phyloP scores from a whole-genome alignment of 1,140 invertebrate genomes.

The Frieseomelitta varia region DNA sequence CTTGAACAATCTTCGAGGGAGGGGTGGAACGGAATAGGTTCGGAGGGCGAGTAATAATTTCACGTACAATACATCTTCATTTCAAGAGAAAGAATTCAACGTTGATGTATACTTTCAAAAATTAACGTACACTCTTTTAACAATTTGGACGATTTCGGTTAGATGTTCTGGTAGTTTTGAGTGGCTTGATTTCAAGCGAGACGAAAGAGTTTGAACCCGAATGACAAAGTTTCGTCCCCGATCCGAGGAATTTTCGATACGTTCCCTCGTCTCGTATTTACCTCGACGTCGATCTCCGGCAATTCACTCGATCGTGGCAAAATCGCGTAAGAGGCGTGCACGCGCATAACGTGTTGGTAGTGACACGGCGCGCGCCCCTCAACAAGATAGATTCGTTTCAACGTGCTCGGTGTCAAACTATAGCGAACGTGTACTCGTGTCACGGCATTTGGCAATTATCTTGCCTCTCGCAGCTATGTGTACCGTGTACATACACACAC shows the following conservation, averaged over 20 bases:
- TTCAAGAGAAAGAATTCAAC: neutral
- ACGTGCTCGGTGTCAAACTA: constrained; percentile 22
- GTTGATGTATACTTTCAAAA: too few species aligned
- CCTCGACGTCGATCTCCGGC: neutral
- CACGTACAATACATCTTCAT: neutral
- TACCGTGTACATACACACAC: too few species aligned
- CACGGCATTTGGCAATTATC: constrained; percentile 70
- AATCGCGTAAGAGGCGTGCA: constrained; percentile 16
- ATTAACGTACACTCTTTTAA: too few species aligned
- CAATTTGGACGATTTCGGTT: neutral
- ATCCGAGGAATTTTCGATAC: neutral
- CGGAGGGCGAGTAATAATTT: neutral
- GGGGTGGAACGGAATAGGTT: neutral
- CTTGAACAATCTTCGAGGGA: neutral
- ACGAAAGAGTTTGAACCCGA: neutral
- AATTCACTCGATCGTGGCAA: constrained; percentile 27
- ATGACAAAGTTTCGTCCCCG: neutral
- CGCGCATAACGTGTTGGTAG: neutral
- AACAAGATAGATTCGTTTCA: constrained; percentile 40
- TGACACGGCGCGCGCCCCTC: neutral
- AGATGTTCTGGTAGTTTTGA: neutral
- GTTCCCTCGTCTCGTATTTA: neutral
- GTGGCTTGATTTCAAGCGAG: neutral
- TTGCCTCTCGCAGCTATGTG: constrained; percentile 41
- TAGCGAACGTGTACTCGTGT: constrained; percentile 30